Conservation (phyloP, 2,797 vertebrate genomes). For the Channa striata region DNA sequence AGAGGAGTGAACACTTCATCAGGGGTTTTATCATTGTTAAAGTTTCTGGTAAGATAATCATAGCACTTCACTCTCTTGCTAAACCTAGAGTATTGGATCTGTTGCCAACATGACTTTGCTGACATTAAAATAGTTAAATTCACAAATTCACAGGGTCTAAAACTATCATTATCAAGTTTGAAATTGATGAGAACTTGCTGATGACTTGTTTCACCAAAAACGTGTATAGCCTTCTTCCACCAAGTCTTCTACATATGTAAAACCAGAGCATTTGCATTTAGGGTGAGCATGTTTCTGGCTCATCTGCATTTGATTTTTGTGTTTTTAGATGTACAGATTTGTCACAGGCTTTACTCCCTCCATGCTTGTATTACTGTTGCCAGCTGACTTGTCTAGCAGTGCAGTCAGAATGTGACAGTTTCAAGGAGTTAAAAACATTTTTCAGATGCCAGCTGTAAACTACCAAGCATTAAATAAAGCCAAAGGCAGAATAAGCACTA, state of each 20-base stretch:
- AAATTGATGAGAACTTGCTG: constrained; percentile 19
- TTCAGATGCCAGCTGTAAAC: constrained; percentile 22
- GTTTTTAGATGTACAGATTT: neutral
- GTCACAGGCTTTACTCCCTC: neutral
- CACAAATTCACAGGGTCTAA: neutral
- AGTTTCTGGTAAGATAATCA: neutral
- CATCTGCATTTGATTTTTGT: neutral
- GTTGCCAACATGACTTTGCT: neutral
- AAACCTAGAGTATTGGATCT: neutral
- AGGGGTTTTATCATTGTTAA: neutral
- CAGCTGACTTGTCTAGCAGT: constrained; percentile 3
- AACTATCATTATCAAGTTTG: constrained; percentile 9
- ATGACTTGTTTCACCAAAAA: constrained; percentile 12
- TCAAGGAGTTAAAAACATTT: constrained; percentile 23
- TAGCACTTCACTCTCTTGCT: neutral
- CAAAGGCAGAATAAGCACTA: constrained; percentile 7
- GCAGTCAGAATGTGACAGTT: constrained; percentile 14
- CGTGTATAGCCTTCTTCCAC: neutral
- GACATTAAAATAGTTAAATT: neutral
- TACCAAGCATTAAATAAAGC: constrained; percentile 15
- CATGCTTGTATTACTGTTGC: constrained; percentile 8
- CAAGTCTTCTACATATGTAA: neutral
- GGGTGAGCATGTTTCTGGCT: neutral
- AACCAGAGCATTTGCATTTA: neutral
- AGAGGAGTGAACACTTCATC: constrained; percentile 5